phyloP scores from a whole-genome alignment of 2,888 invertebrate species.

The Anthophora plumipes region DNA sequence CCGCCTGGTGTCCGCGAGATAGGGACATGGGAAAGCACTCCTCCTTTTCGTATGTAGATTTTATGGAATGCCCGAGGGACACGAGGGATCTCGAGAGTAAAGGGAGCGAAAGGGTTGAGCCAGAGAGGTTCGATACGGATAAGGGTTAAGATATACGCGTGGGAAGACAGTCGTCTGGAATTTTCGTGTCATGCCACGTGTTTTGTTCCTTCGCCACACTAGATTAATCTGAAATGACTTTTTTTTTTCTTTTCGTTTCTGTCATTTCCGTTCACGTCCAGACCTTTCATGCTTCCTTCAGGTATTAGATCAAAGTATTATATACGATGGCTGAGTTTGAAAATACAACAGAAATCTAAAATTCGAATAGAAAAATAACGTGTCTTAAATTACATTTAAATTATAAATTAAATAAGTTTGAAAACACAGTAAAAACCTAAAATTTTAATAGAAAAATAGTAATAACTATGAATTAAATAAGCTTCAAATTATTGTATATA shows the following conservation, averaged over 20 bases:
- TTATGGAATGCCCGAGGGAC: slow-evolving; percentile 68
- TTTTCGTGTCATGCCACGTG: slow-evolving; percentile 73
- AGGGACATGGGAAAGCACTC: slow-evolving; percentile 77
- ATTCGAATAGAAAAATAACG: too few relatives aligned
- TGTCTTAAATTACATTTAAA: too few relatives aligned
- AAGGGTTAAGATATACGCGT: slow-evolving; percentile 74
- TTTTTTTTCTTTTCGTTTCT: background rate
- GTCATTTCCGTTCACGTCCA: slow-evolving; percentile 3
- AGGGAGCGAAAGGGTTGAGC: slow-evolving; percentile 70
- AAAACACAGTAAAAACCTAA: too few relatives aligned
- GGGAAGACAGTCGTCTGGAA: slow-evolving; percentile 67
- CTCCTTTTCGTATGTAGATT: slow-evolving; percentile 78
- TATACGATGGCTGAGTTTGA: too few relatives aligned
- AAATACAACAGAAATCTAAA: too few relatives aligned
- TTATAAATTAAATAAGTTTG: too few relatives aligned
- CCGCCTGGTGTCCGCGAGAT: slow-evolving; percentile 70
- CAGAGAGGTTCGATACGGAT: slow-evolving; percentile 57
- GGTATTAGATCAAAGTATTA: background rate
- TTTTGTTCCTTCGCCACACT: slow-evolving; percentile 37
- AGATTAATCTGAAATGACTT: slow-evolving; percentile 53
- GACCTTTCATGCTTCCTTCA: background rate
- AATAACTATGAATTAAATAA: too few relatives aligned
- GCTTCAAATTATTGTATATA: too few relatives aligned
- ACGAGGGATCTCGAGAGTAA: slow-evolving; percentile 57
- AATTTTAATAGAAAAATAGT: too few relatives aligned